Percentiles rank a stretch among this genome's conserved stretches.
Conservation (phyloP, 2,113 vertebrate species). For the Pteronura brasiliensis region DNA sequence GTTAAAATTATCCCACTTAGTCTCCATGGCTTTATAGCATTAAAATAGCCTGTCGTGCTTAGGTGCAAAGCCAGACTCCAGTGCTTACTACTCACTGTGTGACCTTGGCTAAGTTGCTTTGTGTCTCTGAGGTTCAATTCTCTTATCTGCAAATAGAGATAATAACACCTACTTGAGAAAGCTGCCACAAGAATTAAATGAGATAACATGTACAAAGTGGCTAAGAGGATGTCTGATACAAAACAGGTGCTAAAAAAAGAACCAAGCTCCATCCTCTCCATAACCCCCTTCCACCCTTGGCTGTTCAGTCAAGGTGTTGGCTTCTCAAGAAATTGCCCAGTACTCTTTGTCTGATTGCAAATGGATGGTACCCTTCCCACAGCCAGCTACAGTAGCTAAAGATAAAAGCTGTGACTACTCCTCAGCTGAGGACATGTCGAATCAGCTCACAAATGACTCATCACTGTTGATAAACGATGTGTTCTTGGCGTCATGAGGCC, state of each 20-base stretch:
- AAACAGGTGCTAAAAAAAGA: constrained; percentile 49
- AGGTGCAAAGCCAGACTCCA: constrained; percentile 12
- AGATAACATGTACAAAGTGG: constrained; percentile 22
- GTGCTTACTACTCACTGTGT: constrained; percentile 48
- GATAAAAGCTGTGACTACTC: constrained; percentile 60
- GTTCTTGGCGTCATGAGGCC: constrained; percentile 56
- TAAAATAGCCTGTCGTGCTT: constrained; percentile 49
- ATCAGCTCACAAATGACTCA: constrained; percentile 73
- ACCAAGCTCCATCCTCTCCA: not conserved
- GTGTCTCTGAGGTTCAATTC: constrained; percentile 60
- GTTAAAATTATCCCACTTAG: constrained; percentile 68
- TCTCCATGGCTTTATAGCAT: constrained; percentile 54
- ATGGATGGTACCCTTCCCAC: constrained; percentile 17
- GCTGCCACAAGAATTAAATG: constrained; percentile 25
- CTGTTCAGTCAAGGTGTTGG: constrained; percentile 29
- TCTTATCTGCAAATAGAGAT: constrained; percentile 48
- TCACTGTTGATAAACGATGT: constrained; percentile 55
- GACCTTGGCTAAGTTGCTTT: constrained; percentile 47
- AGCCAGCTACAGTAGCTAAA: constrained; percentile 67
- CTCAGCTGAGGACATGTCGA: constrained; percentile 54
- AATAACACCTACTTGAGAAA: constrained; percentile 52
- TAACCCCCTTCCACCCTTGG: constrained; percentile 10
- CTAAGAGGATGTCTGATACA: constrained; percentile 44
- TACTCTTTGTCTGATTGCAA: constrained; percentile 39
- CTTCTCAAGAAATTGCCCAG: constrained; percentile 60